phyloP scores from a whole-genome alignment of 2,888 invertebrate genomes.

The Metacarcinus magister region DNA sequence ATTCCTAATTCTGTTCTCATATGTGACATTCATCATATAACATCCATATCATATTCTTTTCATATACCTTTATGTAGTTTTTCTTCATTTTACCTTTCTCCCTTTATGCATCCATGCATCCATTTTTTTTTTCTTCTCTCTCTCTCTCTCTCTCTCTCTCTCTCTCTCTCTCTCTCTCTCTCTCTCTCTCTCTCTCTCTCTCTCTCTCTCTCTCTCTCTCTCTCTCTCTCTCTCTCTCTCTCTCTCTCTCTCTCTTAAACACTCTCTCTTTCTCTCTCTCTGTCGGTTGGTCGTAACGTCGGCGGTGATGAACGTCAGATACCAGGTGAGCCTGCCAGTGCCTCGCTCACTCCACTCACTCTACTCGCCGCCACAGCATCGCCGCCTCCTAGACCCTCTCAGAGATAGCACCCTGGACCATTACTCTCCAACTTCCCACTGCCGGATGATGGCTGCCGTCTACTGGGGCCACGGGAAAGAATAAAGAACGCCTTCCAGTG shows the following conservation, averaged over 20 bases:
- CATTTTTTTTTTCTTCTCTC: background rate
- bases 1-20: background rate
- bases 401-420: slow-evolving; percentile 34
- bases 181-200: slow-evolving; percentile 20
- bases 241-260: background rate
- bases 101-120: background rate
- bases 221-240: background rate
- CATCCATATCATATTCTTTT: background rate
- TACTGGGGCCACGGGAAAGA: background rate
- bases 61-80: background rate
- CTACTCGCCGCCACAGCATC: slow-evolving; percentile 42
- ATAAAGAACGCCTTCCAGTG: slow-evolving; percentile 54
- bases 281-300: slow-evolving; percentile 53
- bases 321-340: slow-evolving; percentile 41
- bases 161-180: background rate
- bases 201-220: slow-evolving; percentile 43
- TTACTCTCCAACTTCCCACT: background rate
- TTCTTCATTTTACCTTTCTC: background rate
- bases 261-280: background rate
- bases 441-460: background rate
- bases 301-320: slow-evolving; percentile 61
- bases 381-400: slow-evolving; percentile 40
- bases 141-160: slow-evolving; percentile 39
- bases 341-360: slow-evolving; percentile 43
- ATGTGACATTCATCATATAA: background rate